phyloP scores from a whole-genome alignment of 1,140 invertebrate genomes.

The Orchesella cincta region DNA sequence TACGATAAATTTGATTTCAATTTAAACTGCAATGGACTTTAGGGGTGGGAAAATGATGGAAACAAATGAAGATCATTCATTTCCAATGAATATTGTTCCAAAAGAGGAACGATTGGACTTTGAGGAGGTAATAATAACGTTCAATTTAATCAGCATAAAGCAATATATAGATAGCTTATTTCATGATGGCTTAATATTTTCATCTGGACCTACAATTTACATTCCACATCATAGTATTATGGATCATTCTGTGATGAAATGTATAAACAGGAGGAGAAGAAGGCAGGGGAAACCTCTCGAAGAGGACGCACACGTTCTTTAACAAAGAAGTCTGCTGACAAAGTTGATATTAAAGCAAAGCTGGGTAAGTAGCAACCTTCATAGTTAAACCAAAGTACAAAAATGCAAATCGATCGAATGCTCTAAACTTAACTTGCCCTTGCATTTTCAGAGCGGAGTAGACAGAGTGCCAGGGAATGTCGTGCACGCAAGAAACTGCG shows the following conservation, averaged over 20 bases:
- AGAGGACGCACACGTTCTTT: conserved; percentile 76
- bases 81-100: background rate
- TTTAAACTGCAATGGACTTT: background rate
- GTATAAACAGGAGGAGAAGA: conserved; percentile 60
- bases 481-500: conserved; percentile 93
- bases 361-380: no score
- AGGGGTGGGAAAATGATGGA: conserved; percentile 12
- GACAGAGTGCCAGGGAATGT: conserved; percentile 95
- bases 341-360: conserved; percentile 92
- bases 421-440: no score
- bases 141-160: background rate
- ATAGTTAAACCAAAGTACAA: background rate
- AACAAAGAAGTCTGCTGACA: conserved; percentile 77
- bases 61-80: background rate
- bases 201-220: background rate
- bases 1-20: no score
- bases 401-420: background rate
- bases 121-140: conserved; percentile 40
- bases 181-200: background rate
- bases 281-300: conserved; percentile 71
- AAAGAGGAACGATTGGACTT: conserved; percentile 45
- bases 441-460: conserved; percentile 81
- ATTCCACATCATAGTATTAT: no score
- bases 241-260: conserved; percentile 51
- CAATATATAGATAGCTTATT: conserved; percentile 19